Percentiles rank a stretch among this genome's conserved stretches.
These are phyloP conservation scores for Schizaphis graminum DNA, from an alignment of 2,888 invertebrate genomes.

Conservation along the genomic window DNA sequence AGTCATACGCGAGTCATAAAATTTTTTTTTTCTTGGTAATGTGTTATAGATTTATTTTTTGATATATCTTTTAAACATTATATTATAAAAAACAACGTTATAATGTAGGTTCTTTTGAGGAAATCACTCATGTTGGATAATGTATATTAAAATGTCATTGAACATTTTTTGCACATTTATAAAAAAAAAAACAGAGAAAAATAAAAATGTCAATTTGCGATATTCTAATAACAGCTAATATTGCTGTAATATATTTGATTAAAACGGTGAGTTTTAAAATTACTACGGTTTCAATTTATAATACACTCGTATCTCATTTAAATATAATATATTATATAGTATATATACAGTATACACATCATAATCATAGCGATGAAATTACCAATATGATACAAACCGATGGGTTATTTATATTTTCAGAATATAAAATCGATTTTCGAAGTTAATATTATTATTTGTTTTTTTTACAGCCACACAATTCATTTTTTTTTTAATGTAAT, in stretches of 20 bases:
- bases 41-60: background rate
- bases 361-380: too few relatives aligned
- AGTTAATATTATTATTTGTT: background rate
- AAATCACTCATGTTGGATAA: slow-evolving; percentile 12
- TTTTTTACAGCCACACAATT: background rate
- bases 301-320: background rate
- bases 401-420: background rate
- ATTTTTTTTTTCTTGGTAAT: background rate
- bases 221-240: background rate
- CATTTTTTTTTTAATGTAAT: background rate
- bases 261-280: background rate
- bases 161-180: background rate
- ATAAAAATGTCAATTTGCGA: background rate
- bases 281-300: background rate
- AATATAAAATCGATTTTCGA: background rate
- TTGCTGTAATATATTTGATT: background rate
- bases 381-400: background rate
- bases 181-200: background rate
- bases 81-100: background rate
- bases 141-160: slow-evolving; percentile 5
- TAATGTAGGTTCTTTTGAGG: background rate
- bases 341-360: too few relatives aligned
- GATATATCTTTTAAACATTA: background rate
- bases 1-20: background rate
- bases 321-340: background rate